Base-by-base conservation (phyloP, 2,888 invertebrate genomes). In the Brachyptera putata region DNA sequence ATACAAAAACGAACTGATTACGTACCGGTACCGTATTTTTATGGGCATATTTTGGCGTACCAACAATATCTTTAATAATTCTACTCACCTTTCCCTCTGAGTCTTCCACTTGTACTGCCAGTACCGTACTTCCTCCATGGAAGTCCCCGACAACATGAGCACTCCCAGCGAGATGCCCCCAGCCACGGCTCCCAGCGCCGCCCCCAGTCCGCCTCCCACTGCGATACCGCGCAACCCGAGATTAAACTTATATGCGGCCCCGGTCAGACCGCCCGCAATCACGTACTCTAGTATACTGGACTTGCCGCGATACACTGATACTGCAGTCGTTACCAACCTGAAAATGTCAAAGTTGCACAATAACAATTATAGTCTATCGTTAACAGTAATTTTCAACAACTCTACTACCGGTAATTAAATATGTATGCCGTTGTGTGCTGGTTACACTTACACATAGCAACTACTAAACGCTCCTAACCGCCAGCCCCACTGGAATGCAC, bases 401-500 rank as follows among this genome's bases (percentile, higher is more conserved):
- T n/a, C n/a, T n/a, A n/a, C n/a, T n/a, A n/a, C n/a, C n/a, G n/a
- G n/a, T n/a, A n/a, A 7, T 9, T 9, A 34, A 34, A 11, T 9
- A 34, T 34, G 11, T 34, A 34, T 7, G 34, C 11, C 34, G 58
- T 59, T n/a, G 18, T 11, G 25, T 25, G 26, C 22, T 57, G 56
- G n/a, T 49, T 21, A 58, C n/a, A 64, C 79, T 76, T 77, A 90
- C 91, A 83, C 80, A 73, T 86, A 91, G 14, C 82, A 73, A 25
- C 82, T 80, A 39, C 84, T 80, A 68, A 91, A 91, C 0, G 83
- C 69, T 4, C 80, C 80, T 24, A 90, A 69, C 67, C 86, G 79
- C 84, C 84, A 84, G 2, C 84, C 85, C 83, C 86, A 86, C 66
- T 77, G 79, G 14, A 79, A 79, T 1, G 84, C 89, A n/a, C 89